These are phyloP conservation scores for Semibalanus balanoides DNA, from an alignment of 1,140 invertebrate genomes.

Conservation along the genomic window DNA sequence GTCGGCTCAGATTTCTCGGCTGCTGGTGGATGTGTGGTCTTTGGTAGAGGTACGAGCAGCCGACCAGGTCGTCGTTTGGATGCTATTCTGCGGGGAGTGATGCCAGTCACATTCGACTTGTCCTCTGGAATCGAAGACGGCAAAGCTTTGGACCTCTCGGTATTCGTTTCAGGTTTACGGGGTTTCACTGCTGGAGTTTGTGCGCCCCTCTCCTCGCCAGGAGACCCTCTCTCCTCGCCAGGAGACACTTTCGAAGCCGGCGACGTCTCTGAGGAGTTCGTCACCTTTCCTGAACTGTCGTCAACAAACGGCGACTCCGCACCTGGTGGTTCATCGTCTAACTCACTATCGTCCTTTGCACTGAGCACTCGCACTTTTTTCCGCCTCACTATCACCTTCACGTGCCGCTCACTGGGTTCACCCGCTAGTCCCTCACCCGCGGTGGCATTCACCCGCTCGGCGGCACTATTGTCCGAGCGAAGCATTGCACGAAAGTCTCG, in stretches of 20 bases:
- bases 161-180: too few species aligned
- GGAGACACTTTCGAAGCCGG: neutral
- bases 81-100: too few species aligned
- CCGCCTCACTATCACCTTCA: neutral
- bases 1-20: too few species aligned
- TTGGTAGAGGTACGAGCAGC: too few species aligned
- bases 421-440: neutral
- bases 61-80: too few species aligned
- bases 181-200: too few species aligned
- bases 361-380: neutral
- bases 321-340: neutral
- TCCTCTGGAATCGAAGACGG: too few species aligned
- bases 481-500: neutral
- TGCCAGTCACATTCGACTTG: too few species aligned
- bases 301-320: neutral
- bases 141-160: too few species aligned
- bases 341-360: neutral
- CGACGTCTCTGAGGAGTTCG: neutral
- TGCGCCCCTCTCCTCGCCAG: too few species aligned
- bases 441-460: neutral
- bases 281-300: neutral
- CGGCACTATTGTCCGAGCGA: neutral
- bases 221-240: neutral
- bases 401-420: neutral
- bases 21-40: too few species aligned